phyloP scores from a whole-genome alignment of 2,113 vertebrate genomes.

The Gobio gobio region DNA sequence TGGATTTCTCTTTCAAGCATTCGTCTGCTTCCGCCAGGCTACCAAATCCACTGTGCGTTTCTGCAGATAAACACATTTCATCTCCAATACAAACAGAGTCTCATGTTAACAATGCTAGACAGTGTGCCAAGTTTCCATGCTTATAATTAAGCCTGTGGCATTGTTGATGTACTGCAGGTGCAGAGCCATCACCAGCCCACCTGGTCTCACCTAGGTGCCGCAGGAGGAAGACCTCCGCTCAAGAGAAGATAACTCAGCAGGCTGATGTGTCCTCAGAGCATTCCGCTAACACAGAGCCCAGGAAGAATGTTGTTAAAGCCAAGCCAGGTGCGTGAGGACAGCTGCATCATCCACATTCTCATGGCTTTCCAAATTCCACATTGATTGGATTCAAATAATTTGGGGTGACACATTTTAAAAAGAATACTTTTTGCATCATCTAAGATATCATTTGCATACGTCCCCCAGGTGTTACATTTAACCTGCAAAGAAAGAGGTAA shows the following conservation, averaged over 20 bases:
- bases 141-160: slow-evolving; percentile 1
- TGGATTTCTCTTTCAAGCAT: slow-evolving; percentile 90
- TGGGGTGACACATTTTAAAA: not conserved
- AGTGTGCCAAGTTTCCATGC: not conserved
- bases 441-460: not conserved
- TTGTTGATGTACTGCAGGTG: slow-evolving; percentile 74
- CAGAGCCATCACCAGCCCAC: slow-evolving; percentile 89
- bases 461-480: not conserved
- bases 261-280: slow-evolving; percentile 74
- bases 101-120: not conserved
- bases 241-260: slow-evolving; percentile 67
- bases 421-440: not conserved
- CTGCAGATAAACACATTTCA: not conserved
- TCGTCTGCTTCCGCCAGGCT: slow-evolving; percentile 90
- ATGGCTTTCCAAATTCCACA: not conserved
- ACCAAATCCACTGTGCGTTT: slow-evolving; percentile 92
- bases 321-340: slow-evolving; percentile 79
- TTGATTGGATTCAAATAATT: not conserved
- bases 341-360: not conserved
- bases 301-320: slow-evolving; percentile 78
- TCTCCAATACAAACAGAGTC: not conserved
- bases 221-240: slow-evolving; percentile 74
- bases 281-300: slow-evolving; percentile 70
- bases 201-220: slow-evolving; percentile 84
- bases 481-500: not conserved